A percentile compares a stretch with the other conserved stretches of the same genome.
Evolutionary conservation across 2,888 invertebrate species (phyloP).

Genomic region (Teleiodes luculella): DNA sequence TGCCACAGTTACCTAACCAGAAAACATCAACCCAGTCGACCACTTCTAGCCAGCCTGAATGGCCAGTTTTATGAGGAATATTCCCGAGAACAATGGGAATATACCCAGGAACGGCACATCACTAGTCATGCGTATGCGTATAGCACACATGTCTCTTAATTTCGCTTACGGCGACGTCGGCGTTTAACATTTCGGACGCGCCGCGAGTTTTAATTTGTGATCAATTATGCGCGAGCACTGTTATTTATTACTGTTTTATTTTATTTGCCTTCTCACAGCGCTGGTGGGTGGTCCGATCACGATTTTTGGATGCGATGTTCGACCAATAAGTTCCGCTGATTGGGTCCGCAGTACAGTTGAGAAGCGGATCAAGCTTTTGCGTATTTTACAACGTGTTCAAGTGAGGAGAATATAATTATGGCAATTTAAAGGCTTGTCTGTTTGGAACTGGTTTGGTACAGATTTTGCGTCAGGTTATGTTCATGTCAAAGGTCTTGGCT

Average conservation of each 20-base stretch:
- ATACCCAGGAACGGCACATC: no score
- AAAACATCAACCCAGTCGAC: no score
- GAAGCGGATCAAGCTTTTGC: conserved; percentile 25
- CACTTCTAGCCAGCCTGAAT: no score
- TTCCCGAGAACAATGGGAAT: no score
- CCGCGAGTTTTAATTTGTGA: conserved; percentile 77
- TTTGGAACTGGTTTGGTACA: background rate
- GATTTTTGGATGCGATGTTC: conserved; percentile 66
- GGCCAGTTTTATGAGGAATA: no score
- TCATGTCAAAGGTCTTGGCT: background rate
- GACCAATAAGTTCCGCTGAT: conserved; percentile 70
- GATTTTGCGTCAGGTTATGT: background rate
- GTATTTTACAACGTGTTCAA: background rate
- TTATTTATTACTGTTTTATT: conserved; percentile 78
- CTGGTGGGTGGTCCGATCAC: conserved; percentile 76
- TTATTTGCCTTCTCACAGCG: conserved; percentile 73
- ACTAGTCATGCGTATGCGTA: no score
- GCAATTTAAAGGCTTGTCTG: background rate
- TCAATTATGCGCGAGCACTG: conserved; percentile 77
- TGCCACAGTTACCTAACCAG: no score
- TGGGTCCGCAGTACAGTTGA: conserved; percentile 59
- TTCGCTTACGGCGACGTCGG: conserved; percentile 69
- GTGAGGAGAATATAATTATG: background rate
- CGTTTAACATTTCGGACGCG: conserved; percentile 74
- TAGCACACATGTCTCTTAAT: conserved; percentile 33